These are phyloP conservation scores for Agonum fuliginosum DNA, from an alignment of 2,888 invertebrate species.

Conservation along the genomic window DNA sequence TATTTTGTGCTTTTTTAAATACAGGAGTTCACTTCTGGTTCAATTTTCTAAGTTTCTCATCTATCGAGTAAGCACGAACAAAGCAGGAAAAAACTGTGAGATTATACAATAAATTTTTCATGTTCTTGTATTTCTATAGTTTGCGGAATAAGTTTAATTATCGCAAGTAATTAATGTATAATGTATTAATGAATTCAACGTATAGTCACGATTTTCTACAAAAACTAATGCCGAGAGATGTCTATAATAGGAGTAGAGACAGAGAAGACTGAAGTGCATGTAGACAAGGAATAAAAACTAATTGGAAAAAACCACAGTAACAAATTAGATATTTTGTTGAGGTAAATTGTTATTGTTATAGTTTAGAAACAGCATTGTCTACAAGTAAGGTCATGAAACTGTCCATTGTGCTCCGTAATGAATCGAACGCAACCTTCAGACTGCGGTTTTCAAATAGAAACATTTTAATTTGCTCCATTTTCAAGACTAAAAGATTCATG, in stretches of 20 bases:
- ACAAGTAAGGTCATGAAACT: conserved; percentile 4
- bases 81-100: not conserved
- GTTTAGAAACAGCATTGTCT: not conserved
- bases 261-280: no score
- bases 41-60: no score
- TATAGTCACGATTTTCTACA: not conserved
- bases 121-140: not conserved
- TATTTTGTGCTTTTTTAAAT: no score
- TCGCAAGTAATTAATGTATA: not conserved
- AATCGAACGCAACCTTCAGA: no score
- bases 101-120: conserved; percentile 4
- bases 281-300: conserved; percentile 8
- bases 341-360: conserved; percentile 29
- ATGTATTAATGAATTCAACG: not conserved
- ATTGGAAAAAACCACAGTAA: not conserved
- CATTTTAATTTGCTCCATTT: no score
- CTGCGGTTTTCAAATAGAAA: no score
- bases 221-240: not conserved
- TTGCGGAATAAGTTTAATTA: conserved; percentile 13
- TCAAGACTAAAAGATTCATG: no score
- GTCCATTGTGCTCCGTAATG: not conserved
- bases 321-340: conserved; percentile 29
- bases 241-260: no score
- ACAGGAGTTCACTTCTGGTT: no score
- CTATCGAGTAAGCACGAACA: not conserved